phyloP scores from a whole-genome alignment of 2,113 vertebrate species.

The Macaca nemestrina region DNA sequence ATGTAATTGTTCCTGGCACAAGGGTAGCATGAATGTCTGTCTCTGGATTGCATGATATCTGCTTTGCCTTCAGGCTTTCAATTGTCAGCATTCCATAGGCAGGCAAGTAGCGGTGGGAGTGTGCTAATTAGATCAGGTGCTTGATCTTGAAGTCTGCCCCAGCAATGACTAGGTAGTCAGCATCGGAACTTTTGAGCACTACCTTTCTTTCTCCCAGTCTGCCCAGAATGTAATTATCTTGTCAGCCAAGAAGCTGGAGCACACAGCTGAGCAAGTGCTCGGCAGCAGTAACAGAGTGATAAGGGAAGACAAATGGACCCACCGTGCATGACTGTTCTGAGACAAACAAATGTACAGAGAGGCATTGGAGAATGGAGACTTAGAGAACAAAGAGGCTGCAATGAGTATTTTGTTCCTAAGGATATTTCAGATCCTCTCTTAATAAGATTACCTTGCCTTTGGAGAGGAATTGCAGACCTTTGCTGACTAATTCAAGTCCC shows the following conservation, averaged over 20 bases:
- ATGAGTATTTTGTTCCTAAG: slow-evolving; percentile 11
- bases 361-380: not conserved
- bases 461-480: not conserved
- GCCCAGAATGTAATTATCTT: slow-evolving; percentile 78
- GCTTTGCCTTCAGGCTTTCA: slow-evolving; percentile 71
- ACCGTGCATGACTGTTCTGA: slow-evolving; percentile 37
- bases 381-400: slow-evolving; percentile 56
- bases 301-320: slow-evolving; percentile 64
- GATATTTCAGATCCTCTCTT: slow-evolving; percentile 31
- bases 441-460: slow-evolving; percentile 63
- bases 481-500: not conserved
- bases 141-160: slow-evolving; percentile 72
- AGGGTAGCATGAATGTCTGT: slow-evolving; percentile 48
- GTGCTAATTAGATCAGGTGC: slow-evolving; percentile 77
- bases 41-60: slow-evolving; percentile 52
- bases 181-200: slow-evolving; percentile 66
- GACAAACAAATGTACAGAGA: slow-evolving; percentile 59
- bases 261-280: slow-evolving; percentile 22
- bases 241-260: slow-evolving; percentile 61
- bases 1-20: slow-evolving; percentile 76
- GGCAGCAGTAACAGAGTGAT: slow-evolving; percentile 48
- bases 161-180: slow-evolving; percentile 66
- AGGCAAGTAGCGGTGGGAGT: slow-evolving; percentile 48
- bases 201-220: slow-evolving; percentile 67
- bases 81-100: slow-evolving; percentile 68